Percentiles rank a stretch among this genome's conserved stretches.
Conservation (phyloP, 2,113 vertebrate species). For the Aspidoscelis tigris region DNA sequence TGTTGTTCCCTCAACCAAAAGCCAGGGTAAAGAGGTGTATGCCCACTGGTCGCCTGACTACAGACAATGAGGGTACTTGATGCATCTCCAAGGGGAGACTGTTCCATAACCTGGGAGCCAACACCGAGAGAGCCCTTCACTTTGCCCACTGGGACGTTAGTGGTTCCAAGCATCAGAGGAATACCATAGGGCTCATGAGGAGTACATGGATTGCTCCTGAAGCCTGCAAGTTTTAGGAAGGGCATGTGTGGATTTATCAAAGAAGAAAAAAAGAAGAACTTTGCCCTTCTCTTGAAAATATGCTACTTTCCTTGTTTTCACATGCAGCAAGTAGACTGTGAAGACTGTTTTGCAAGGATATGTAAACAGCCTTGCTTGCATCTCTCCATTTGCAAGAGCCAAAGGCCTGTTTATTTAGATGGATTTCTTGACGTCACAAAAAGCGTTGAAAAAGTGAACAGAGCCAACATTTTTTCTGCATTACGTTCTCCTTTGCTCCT, state of each 20-base stretch:
- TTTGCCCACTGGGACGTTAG: background rate
- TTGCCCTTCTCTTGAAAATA: conserved; percentile 65
- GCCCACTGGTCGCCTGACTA: no score
- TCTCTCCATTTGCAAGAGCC: conserved; percentile 68
- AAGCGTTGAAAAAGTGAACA: conserved; percentile 71
- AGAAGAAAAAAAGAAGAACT: conserved; percentile 56
- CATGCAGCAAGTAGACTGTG: background rate
- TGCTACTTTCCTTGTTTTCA: conserved; percentile 47
- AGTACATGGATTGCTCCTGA: conserved; percentile 19
- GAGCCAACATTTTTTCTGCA: conserved; percentile 86
- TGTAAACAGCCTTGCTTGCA: conserved; percentile 69
- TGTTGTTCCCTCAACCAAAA: no score
- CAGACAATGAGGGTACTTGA: no score
- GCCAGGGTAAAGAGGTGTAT: no score
- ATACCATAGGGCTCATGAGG: background rate
- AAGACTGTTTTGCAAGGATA: conserved; percentile 53
- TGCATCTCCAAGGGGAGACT: no score
- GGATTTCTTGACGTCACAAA: conserved; percentile 75
- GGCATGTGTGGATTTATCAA: rapidly evolving
- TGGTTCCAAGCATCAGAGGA: conserved; percentile 12
- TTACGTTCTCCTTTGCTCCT: conserved; percentile 73
- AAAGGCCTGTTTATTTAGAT: conserved; percentile 75
- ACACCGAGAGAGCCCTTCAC: no score
- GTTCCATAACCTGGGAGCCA: no score
- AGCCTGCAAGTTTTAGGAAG: conserved; percentile 29